Evolutionary conservation across 2,888 invertebrate species (phyloP).

Genomic region (Macrophya alboannulata): DNA sequence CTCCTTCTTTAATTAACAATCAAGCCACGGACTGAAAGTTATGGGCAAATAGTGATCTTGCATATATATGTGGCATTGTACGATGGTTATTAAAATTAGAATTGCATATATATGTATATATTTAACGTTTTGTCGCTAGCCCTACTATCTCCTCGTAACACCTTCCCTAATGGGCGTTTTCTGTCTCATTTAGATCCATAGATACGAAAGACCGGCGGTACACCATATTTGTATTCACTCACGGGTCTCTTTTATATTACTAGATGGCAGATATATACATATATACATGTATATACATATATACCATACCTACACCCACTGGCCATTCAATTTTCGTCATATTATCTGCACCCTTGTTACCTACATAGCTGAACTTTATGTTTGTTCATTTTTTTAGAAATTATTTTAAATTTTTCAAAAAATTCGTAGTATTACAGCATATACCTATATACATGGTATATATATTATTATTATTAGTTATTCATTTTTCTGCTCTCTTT

Average conservation of each 20-base stretch:
- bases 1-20: background rate
- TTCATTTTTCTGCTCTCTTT: background rate
- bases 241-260: slow-evolving; percentile 29
- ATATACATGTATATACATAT: background rate
- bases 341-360: background rate
- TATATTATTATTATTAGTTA: background rate
- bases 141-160: slow-evolving; percentile 50
- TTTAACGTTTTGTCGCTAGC: slow-evolving; percentile 49
- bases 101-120: slow-evolving; percentile 23
- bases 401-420: background rate
- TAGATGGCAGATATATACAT: slow-evolving; percentile 21
- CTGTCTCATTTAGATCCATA: slow-evolving; percentile 54
- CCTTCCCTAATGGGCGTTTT: slow-evolving; percentile 54
- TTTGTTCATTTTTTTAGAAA: background rate
- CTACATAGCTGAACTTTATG: background rate
- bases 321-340: slow-evolving; percentile 27
- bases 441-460: background rate
- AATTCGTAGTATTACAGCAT: background rate
- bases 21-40: background rate
- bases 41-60: slow-evolving; percentile 23
- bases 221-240: slow-evolving; percentile 47
- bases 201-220: slow-evolving; percentile 44
- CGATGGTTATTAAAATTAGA: slow-evolving; percentile 40
- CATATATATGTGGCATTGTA: background rate
- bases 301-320: background rate